Percentiles rank a stretch among this genome's conserved stretches.
Evolutionary conservation across 2,888 invertebrate species (phyloP).

Genomic region (Alitta virens): DNA sequence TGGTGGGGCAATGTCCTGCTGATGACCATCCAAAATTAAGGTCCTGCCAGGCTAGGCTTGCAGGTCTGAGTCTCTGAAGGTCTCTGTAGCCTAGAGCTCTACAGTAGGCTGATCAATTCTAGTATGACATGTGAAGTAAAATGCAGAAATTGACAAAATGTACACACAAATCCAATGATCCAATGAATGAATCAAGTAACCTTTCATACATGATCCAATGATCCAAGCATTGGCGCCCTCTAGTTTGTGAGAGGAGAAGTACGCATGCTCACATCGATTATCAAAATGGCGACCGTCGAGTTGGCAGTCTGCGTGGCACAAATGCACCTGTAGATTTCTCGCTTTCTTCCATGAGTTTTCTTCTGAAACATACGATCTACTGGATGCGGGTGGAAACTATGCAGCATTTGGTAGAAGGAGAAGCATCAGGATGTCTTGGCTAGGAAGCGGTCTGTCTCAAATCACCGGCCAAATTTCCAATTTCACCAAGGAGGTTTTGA

Average conservation of each 20-base stretch:
- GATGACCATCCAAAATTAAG: no score
- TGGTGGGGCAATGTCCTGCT: no score
- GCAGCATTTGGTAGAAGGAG: background rate
- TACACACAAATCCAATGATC: no score
- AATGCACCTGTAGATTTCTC: background rate
- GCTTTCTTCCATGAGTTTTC: background rate
- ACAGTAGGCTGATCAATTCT: no score
- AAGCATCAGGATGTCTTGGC: slow-evolving; percentile 50
- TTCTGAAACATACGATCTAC: no score
- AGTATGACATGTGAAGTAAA: no score
- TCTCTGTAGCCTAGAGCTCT: no score
- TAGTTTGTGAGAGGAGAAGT: slow-evolving; percentile 9
- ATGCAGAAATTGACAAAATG: no score
- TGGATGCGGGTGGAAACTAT: background rate
- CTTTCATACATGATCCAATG: no score
- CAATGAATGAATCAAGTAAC: no score
- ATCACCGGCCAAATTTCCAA: slow-evolving; percentile 81
- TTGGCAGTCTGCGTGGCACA: slow-evolving; percentile 31
- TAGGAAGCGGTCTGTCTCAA: slow-evolving; percentile 60
- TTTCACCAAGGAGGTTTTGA: slow-evolving; percentile 84
- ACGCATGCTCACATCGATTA: slow-evolving; percentile 20
- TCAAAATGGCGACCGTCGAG: slow-evolving; percentile 39
- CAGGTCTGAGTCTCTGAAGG: no score
- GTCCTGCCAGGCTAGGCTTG: no score
- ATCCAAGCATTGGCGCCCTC: slow-evolving; percentile 6